Conservation (phyloP, 2,797 vertebrate genomes). For the Australoheros facetus region DNA sequence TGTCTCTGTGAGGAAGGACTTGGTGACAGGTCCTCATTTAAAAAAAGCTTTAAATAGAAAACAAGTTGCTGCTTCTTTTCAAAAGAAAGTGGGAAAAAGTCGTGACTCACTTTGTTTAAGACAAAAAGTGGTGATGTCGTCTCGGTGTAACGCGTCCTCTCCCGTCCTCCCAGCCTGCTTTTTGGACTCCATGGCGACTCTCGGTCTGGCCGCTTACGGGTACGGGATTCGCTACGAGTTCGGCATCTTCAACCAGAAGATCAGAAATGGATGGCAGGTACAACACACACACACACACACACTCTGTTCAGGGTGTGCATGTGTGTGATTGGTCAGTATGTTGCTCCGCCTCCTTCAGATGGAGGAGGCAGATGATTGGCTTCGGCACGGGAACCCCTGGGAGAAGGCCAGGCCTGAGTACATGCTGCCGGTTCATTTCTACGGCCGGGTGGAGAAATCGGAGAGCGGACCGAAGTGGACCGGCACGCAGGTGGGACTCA, state of each 20-base stretch:
- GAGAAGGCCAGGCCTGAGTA: constrained; percentile 91
- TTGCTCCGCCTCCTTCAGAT: constrained; percentile 70
- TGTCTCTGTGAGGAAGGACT: too few relatives aligned
- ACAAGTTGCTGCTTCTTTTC: too few relatives aligned
- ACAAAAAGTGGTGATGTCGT: too few relatives aligned
- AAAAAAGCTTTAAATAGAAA: too few relatives aligned
- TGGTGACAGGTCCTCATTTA: too few relatives aligned
- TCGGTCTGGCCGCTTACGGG: constrained; percentile 87
- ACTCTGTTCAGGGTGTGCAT: neutral
- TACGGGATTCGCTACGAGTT: constrained; percentile 81
- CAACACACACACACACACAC: neutral
- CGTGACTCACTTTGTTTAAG: too few relatives aligned
- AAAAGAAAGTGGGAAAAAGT: too few relatives aligned
- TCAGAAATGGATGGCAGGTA: constrained; percentile 90
- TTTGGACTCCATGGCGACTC: constrained; percentile 85
- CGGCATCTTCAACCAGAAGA: constrained; percentile 93
- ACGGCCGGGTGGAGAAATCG: constrained; percentile 82
- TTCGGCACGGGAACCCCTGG: constrained; percentile 90
- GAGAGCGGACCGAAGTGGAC: constrained; percentile 82
- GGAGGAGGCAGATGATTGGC: constrained; percentile 91
- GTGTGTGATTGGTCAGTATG: neutral
- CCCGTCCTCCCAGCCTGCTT: constrained; percentile 64
- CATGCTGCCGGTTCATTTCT: constrained; percentile 91
- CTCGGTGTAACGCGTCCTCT: neutral
- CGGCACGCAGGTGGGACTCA: constrained; percentile 83